phyloP scores from a whole-genome alignment of 2,888 invertebrate species.

The Harmothoe impar region DNA sequence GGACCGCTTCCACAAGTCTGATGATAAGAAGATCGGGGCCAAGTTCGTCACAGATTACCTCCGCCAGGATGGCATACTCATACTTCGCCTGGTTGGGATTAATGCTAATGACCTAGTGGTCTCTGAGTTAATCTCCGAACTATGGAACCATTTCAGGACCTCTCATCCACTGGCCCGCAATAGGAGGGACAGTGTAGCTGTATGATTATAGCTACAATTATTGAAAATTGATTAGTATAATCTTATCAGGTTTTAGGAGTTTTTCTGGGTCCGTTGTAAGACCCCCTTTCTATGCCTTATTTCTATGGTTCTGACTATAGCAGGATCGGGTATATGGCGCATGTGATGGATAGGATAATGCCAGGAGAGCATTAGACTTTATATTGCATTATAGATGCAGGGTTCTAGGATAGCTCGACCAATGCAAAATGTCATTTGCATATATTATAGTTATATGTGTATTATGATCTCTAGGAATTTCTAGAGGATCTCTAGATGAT shows the following conservation, averaged over 20 bases:
- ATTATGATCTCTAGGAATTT: too few relatives aligned
- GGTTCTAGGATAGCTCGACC: too few relatives aligned
- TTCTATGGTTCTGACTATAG: too few relatives aligned
- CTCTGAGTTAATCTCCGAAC: slow-evolving; percentile 80
- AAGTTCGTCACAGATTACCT: slow-evolving; percentile 81
- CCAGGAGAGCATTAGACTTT: too few relatives aligned
- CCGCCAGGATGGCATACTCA: slow-evolving; percentile 82
- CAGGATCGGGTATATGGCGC: too few relatives aligned
- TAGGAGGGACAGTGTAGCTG: slow-evolving; percentile 54
- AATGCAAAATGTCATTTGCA: too few relatives aligned
- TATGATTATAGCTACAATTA: background rate
- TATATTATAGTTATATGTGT: too few relatives aligned
- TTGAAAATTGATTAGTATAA: background rate
- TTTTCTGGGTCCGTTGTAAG: too few relatives aligned
- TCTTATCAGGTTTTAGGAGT: background rate
- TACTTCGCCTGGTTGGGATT: slow-evolving; percentile 80
- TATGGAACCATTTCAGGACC: slow-evolving; percentile 79
- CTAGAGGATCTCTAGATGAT: too few relatives aligned
- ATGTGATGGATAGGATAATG: too few relatives aligned
- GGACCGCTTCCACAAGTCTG: slow-evolving; percentile 56
- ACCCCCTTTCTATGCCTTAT: too few relatives aligned
- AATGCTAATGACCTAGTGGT: slow-evolving; percentile 82
- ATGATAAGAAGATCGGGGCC: slow-evolving; percentile 79
- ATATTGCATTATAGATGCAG: too few relatives aligned
- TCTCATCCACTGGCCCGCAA: slow-evolving; percentile 21